These are phyloP conservation scores for Alviniconcha strummeri DNA, from an alignment of 2,888 invertebrate species.

Conservation along the genomic window DNA sequence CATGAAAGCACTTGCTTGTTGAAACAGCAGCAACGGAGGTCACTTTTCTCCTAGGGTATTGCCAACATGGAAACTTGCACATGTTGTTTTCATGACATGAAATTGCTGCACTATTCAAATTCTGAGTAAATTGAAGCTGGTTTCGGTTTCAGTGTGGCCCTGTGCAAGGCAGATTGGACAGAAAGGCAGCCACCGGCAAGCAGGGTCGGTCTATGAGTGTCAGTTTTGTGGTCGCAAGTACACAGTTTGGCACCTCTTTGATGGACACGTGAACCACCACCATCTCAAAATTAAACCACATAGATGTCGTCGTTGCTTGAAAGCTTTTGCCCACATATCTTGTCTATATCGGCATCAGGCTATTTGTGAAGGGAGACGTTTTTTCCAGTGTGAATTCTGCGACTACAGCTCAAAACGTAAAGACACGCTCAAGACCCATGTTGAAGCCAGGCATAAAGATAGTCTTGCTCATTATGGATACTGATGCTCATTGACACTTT, in stretches of 20 bases:
- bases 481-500: neutral
- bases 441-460: conserved; percentile 12
- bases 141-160: conserved; percentile 13
- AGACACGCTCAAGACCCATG: conserved; percentile 2
- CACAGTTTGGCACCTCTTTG: conserved; percentile 29
- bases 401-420: conserved; percentile 10
- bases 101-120: neutral
- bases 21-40: conserved; percentile 7
- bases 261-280: conserved; percentile 41
- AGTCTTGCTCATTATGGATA: neutral
- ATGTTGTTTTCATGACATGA: neutral
- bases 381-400: conserved; percentile 26
- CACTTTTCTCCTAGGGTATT: neutral
- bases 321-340: conserved; percentile 38
- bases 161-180: neutral
- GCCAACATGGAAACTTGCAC: neutral
- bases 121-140: neutral
- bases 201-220: conserved; percentile 1
- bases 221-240: conserved; percentile 22
- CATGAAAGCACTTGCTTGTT: conserved; percentile 39
- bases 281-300: conserved; percentile 39
- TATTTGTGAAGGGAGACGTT: conserved; percentile 29
- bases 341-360: conserved; percentile 26
- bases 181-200: neutral
- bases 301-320: conserved; percentile 35